These are phyloP conservation scores for Sminthurinus aureus DNA, from an alignment of 2,888 invertebrate species.

Conservation along the genomic window DNA sequence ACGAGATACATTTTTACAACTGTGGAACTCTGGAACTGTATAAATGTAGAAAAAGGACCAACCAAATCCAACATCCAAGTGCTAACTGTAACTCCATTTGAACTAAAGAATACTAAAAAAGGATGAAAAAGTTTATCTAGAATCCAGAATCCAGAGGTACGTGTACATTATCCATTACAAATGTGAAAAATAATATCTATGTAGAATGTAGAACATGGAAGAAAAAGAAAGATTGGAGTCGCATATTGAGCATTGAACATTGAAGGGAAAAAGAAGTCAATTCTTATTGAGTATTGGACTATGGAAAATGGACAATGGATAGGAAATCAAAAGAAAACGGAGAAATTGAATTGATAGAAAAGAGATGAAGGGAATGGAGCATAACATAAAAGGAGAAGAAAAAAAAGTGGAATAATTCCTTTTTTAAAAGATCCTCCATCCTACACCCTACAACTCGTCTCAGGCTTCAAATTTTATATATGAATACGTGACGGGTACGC, in stretches of 20 bases:
- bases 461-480: background rate
- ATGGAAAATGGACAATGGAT: background rate
- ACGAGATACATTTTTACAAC: background rate
- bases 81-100: background rate
- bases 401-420: slow-evolving; percentile 6
- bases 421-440: background rate
- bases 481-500: background rate
- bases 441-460: background rate
- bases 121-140: background rate
- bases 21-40: too few species aligned
- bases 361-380: background rate
- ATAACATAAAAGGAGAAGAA: background rate
- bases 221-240: background rate
- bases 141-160: background rate
- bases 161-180: too few species aligned
- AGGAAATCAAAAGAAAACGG: background rate
- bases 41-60: too few species aligned
- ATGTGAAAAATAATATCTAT: background rate
- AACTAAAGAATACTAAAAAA: background rate
- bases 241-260: too few species aligned
- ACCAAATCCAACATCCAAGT: background rate
- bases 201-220: background rate
- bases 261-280: background rate
- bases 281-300: background rate
- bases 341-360: background rate